Evolutionary conservation across 2,888 invertebrate genomes (phyloP), one percentile per base, ranked within the genome.

Genomic region (Drosophila algonquin): DNA sequence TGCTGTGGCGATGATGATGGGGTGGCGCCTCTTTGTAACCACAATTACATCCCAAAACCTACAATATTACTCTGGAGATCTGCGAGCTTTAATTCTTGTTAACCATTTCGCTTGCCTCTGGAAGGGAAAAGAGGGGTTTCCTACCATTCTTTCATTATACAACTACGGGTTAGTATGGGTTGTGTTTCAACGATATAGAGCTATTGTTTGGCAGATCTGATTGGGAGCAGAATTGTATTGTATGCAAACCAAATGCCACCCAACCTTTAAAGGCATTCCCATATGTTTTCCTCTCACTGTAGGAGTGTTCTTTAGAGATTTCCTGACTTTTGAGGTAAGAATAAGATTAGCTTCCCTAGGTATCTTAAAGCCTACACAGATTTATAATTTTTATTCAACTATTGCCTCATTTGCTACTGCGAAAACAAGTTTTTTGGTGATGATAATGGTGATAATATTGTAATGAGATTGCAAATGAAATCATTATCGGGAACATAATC

Each of bases 11-110:
- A 40, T 50, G 50, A 65, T 62, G 61, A 65, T 62, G 61, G 65
- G 32, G 40, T 63, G 14, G 40, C 56, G 63, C 54, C 69, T 70
- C 64, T 59, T n/a, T 14, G 57, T 56, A 55, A 72, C 75, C 77
- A 71, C 62, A 79, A 77, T 73, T 61, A 68, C 74, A 63, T 50
- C 55, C 67, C 24, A 50, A 57, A 50, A 48, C 27, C 40, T 40
- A 21, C 59, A 64, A 59, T 32, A 47, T 68, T 47, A 9, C 48
- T 9, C 50, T 32, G 47, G n/a, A 7, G 48, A 50, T n/a, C 8
- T 21, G 24, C 27, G 35, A n/a, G 44, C 14, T 61, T 10, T 10
- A 18, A 64, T 14, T 56, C 30, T 32, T 32, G 63, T 35, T 35
- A 52, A 21, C 16, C 35, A 27, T n/a, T 35, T n/a, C 14, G 3